A percentile compares a stretch with the other conserved stretches of the same genome.
Evolutionary conservation across 2,888 invertebrate species (phyloP).

Genomic region (Orchesellides sinensis): DNA sequence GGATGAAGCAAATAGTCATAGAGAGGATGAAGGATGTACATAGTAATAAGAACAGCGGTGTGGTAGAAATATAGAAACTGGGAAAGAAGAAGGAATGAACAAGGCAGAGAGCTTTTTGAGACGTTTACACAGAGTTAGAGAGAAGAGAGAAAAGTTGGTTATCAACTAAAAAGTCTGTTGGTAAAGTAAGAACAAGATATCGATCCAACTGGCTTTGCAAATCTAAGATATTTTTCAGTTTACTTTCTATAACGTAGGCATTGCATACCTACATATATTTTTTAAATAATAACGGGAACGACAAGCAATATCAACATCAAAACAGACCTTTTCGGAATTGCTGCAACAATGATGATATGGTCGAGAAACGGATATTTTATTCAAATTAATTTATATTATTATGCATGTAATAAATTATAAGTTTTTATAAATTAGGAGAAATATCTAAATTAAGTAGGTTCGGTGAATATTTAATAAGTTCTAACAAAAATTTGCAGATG

Average conservation of each 20-base stretch:
- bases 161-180: constrained; percentile 65
- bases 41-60: too few relatives aligned
- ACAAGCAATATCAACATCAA: neutral
- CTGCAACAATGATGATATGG: too few relatives aligned
- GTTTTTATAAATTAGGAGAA: too few relatives aligned
- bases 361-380: too few relatives aligned
- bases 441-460: too few relatives aligned
- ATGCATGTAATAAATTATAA: too few relatives aligned
- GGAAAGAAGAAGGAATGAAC: constrained; percentile 1
- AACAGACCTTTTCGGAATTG: too few relatives aligned
- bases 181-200: constrained; percentile 59
- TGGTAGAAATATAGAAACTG: neutral
- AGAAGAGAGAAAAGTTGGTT: constrained; percentile 66
- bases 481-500: too few relatives aligned
- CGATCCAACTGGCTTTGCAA: constrained; percentile 62
- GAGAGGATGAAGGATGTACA: neutral
- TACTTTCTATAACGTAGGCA: constrained; percentile 21
- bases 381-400: too few relatives aligned
- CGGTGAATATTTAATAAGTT: too few relatives aligned
- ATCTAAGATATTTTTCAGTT: constrained; percentile 46
- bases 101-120: constrained; percentile 51
- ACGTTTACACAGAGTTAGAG: constrained; percentile 62
- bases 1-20: too few relatives aligned
- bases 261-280: constrained; percentile 16
- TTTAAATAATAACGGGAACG: constrained; percentile 19